Percentiles rank a stretch among this genome's conserved stretches.
These are phyloP conservation scores for Dromaius novaehollandiae DNA, from an alignment of 2,113 vertebrate species.

Conservation along the genomic window DNA sequence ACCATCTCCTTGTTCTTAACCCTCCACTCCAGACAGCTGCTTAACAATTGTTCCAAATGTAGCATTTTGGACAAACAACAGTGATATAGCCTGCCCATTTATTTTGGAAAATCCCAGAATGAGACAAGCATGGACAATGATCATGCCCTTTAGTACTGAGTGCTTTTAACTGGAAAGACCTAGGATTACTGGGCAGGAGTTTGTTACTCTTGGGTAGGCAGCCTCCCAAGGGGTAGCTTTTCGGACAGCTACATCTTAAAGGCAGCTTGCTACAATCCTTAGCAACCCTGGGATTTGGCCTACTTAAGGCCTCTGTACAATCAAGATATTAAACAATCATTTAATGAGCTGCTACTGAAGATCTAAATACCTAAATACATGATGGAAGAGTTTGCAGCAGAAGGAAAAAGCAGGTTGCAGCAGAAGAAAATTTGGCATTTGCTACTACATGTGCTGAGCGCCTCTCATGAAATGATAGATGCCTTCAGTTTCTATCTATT, in stretches of 20 bases:
- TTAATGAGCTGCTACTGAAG: not conserved
- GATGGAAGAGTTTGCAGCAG: not conserved
- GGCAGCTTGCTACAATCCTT: not conserved
- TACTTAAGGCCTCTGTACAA: not conserved
- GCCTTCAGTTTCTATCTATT: not conserved
- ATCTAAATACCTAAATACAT: not conserved
- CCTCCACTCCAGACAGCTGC: not conserved
- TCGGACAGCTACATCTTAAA: not conserved
- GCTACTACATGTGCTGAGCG: not conserved
- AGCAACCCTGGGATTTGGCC: not conserved
- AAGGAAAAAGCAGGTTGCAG: not conserved
- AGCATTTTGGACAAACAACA: not conserved
- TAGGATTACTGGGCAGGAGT: not conserved
- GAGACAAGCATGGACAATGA: not conserved
- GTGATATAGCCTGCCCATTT: not conserved
- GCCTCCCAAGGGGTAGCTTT: not conserved
- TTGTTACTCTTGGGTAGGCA: not conserved
- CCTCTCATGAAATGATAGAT: not conserved
- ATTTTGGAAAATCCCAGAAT: not conserved
- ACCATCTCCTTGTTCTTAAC: not conserved
- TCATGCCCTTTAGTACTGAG: not conserved
- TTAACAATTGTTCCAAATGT: not conserved
- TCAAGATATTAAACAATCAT: not conserved
- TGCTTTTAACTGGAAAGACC: not conserved
- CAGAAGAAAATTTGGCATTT: not conserved